phyloP scores from a whole-genome alignment of 2,888 invertebrate genomes.

The Palloptera scutellata region DNA sequence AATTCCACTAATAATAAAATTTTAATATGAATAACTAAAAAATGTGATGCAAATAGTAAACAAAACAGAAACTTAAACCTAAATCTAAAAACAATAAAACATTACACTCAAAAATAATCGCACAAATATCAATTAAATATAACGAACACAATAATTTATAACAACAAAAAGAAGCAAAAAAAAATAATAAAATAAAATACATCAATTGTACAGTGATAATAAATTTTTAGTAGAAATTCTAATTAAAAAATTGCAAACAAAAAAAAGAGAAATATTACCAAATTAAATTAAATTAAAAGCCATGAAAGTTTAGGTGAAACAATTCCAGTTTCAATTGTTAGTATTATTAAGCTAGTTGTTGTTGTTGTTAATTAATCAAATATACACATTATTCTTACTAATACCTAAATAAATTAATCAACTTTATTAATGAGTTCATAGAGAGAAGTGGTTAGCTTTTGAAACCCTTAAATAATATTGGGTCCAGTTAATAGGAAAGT shows the following conservation, averaged over 20 bases:
- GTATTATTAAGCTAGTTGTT: conserved; percentile 29
- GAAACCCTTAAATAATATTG: too few species aligned
- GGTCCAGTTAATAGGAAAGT: too few species aligned
- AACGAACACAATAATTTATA: conserved; percentile 35
- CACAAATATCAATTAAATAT: conserved; percentile 37
- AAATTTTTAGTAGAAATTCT: conserved; percentile 20
- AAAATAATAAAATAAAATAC: conserved; percentile 1
- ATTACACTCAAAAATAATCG: conserved; percentile 6
- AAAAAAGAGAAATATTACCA: background rate
- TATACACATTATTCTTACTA: background rate
- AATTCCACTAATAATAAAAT: conserved; percentile 3
- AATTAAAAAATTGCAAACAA: conserved; percentile 15
- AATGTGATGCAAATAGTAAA: too few species aligned
- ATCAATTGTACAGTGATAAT: background rate
- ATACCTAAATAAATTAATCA: too few species aligned
- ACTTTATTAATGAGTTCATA: too few species aligned
- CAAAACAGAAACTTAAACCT: conserved; percentile 12
- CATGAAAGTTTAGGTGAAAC: conserved; percentile 45
- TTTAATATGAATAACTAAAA: too few species aligned
- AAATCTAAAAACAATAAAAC: conserved; percentile 9
- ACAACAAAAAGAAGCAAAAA: background rate
- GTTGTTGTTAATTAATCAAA: conserved; percentile 26
- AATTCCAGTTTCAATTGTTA: conserved; percentile 34
- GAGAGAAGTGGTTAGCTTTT: too few species aligned
- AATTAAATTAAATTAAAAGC: conserved; percentile 41